These are phyloP conservation scores for Cercopithecus mona DNA, from an alignment of 2,113 vertebrate species.

Conservation along the genomic window DNA sequence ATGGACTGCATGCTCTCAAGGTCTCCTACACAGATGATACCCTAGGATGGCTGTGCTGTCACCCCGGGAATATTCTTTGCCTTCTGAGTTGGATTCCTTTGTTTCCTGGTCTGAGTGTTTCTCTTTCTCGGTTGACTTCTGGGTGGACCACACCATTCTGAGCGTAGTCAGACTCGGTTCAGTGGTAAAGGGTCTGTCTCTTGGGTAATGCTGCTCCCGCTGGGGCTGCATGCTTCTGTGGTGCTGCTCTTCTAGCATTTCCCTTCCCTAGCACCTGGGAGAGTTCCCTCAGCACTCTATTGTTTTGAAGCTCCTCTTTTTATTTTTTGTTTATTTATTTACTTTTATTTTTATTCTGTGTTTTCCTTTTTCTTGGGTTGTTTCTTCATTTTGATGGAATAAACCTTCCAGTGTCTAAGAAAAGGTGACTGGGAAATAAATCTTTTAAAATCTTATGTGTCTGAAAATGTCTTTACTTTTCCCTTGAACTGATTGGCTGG, in stretches of 20 bases:
- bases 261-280: not conserved
- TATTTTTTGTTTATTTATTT: not conserved
- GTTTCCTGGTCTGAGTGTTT: not conserved
- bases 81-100: not conserved
- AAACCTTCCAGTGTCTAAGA: not conserved
- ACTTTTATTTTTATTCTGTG: not conserved
- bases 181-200: not conserved
- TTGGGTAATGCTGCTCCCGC: too few species aligned
- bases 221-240: fast-evolving
- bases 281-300: not conserved
- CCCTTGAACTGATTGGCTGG: not conserved
- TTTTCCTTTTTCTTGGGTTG: not conserved
- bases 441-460: not conserved
- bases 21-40: not conserved
- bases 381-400: not conserved
- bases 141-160: not conserved
- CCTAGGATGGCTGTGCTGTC: too few species aligned
- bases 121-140: not conserved
- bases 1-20: not conserved
- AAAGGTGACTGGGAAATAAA: not conserved
- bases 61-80: not conserved
- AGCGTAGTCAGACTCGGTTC: fast-evolving
- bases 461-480: constrained; percentile 14
- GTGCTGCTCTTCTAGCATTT: not conserved
- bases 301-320: not conserved